Evolutionary conservation across 2,113 vertebrate species (phyloP), one percentile per base, ranked within the genome.

Genomic region (Aptenodytes patagonicus): DNA sequence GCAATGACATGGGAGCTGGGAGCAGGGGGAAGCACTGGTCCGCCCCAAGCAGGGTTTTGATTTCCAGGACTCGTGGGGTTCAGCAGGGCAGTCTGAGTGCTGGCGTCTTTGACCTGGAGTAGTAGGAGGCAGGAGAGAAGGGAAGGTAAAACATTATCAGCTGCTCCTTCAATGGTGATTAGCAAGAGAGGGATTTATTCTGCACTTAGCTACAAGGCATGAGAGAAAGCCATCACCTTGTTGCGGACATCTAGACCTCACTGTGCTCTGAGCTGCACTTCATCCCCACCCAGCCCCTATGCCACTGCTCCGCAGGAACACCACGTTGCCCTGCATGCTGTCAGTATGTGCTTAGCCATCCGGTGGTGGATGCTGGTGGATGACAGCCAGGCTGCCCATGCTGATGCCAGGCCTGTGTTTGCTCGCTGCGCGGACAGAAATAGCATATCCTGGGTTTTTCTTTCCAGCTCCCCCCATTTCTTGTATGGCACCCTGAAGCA

Each of bases 1-100:
- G 60, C 80, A 8, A 83, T 89, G 62, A 86, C 62, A 7, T 10
- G 87, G 80, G 60, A 89, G 70, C 90, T 13, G 83, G 9, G 49
- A n/a, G 78, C 80, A 5, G 17, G 4, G n/a, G 34, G 34, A 36
- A 57, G 21, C 25, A 19, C 54, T 25, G 84, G 20, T 3, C 26
- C 6, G 0, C 51, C 28, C 84, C 93, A 91, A 13, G 57, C 25
- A 32, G 65, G 26, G 55, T 13, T 77, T n/a, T 40, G 80, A 46
- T 44, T 75, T 57, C 69, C 78, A 28, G 34, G 76, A 64, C 29
- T 71, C 0, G 2, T 2, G 2, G 36, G 11, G 46, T 29, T 64
- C 8, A 7, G 65, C 22, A 44, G 42, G n/a, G 61, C 77, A 31
- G 97, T 98, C 92, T 97, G 97, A 54, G 97, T 97, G 81, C 95